Percentiles rank a stretch among this genome's conserved stretches.
phyloP scores from a whole-genome alignment of 1,140 invertebrate species.

The Hypsibius dujardini region DNA sequence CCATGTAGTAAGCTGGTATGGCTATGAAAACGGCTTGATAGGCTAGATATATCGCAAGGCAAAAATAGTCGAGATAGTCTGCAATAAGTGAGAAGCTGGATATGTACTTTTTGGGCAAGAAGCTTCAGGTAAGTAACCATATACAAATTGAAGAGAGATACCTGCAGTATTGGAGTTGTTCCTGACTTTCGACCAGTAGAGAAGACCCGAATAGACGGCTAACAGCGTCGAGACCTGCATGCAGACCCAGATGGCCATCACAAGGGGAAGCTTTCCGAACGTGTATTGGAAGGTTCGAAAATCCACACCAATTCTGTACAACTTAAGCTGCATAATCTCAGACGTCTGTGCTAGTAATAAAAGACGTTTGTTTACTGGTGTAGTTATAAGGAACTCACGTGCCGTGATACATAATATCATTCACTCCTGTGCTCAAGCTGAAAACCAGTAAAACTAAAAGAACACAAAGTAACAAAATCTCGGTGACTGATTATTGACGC shows the following conservation, averaged over 20 bases:
- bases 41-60: constrained; percentile 28
- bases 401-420: not conserved
- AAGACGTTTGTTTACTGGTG: constrained; percentile 17
- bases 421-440: not conserved
- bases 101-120: no score
- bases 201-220: not conserved
- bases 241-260: not conserved
- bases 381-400: constrained; percentile 24
- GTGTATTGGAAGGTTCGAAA: constrained; percentile 29
- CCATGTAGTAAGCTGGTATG: constrained; percentile 37
- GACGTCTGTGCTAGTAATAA: no score
- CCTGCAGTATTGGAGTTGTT: no score
- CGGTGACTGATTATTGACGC: constrained; percentile 31
- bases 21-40: constrained; percentile 34
- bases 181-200: constrained; percentile 13
- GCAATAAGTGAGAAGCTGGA: no score
- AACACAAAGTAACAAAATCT: not conserved
- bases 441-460: constrained; percentile 20
- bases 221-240: not conserved
- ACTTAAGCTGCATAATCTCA: no score
- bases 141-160: no score
- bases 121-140: no score
- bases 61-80: constrained; percentile 27
- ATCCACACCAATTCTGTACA: constrained; percentile 37
- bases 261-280: not conserved